Conservation (phyloP, 2,888 invertebrate species). For the Hydrotaea cyrtoneurina region DNA sequence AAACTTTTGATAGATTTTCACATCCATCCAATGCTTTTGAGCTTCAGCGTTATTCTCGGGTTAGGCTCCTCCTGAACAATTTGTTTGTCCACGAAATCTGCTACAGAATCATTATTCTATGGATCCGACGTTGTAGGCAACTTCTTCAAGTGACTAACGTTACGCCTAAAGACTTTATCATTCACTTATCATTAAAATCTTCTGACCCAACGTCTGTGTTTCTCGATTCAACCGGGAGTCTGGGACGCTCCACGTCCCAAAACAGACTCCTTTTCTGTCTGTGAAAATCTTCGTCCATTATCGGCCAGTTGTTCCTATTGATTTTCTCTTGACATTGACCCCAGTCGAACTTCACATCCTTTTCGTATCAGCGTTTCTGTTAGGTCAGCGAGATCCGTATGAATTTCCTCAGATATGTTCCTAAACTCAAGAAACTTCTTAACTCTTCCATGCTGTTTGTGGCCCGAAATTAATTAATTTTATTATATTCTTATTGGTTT, state of each 20-base stretch:
- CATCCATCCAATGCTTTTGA: constrained; percentile 43
- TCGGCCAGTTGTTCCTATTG: constrained; percentile 67
- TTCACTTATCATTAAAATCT: constrained; percentile 43
- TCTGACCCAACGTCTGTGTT: too few species aligned
- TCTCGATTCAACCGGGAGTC: too few species aligned
- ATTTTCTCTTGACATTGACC: constrained; percentile 24
- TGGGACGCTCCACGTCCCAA: constrained; percentile 26
- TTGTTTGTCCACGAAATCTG: not conserved
- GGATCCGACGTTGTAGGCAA: constrained; percentile 18
- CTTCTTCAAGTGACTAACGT: constrained; percentile 48
- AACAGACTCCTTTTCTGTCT: too few species aligned
- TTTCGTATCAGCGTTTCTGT: constrained; percentile 70
- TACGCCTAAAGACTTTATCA: constrained; percentile 31
- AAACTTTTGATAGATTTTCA: constrained; percentile 2
- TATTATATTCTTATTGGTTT: too few species aligned
- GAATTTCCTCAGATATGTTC: constrained; percentile 71
- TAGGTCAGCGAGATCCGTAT: constrained; percentile 68
- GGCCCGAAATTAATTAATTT: constrained; percentile 68
- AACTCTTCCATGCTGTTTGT: constrained; percentile 66
- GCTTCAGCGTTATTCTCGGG: constrained; percentile 35
- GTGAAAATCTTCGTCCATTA: too few species aligned
- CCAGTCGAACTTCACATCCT: constrained; percentile 72
- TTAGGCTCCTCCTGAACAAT: constrained; percentile 17
- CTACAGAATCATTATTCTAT: constrained; percentile 8
- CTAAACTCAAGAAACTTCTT: constrained; percentile 74